Evolutionary conservation across 2,797 vertebrate species (phyloP).

Genomic region (Tenualosa thibaudeaui): DNA sequence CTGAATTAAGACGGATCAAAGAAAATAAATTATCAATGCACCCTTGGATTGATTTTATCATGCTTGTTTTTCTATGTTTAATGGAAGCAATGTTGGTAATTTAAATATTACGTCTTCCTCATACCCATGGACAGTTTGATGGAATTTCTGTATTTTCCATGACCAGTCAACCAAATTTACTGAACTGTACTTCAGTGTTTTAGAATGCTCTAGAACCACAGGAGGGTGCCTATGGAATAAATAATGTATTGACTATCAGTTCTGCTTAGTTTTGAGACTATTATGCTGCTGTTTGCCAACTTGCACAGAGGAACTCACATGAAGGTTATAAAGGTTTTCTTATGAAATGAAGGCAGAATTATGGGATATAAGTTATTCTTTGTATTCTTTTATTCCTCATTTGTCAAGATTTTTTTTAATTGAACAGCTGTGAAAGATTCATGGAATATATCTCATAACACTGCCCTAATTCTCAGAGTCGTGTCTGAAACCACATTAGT

Average conservation of each 20-base stretch:
- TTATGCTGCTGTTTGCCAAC: background rate
- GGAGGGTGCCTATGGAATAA: background rate
- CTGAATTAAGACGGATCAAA: background rate
- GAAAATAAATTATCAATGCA: background rate
- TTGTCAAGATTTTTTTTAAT: background rate
- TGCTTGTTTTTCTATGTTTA: background rate
- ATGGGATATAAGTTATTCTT: background rate
- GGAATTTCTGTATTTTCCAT: background rate
- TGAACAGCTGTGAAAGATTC: background rate
- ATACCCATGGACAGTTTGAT: background rate
- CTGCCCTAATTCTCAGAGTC: background rate
- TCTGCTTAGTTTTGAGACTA: background rate
- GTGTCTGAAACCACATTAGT: background rate
- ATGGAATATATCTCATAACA: background rate
- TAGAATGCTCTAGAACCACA: background rate
- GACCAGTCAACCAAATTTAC: background rate
- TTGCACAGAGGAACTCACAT: background rate
- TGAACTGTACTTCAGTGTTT: background rate
- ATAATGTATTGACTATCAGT: background rate
- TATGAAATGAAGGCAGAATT: background rate
- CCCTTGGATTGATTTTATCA: background rate
- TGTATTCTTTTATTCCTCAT: background rate
- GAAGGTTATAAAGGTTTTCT: background rate
- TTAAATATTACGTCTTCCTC: background rate
- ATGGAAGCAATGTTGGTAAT: background rate